Base-by-base conservation (phyloP, 2,888 invertebrate genomes). In the Odiellus spinosus region DNA sequence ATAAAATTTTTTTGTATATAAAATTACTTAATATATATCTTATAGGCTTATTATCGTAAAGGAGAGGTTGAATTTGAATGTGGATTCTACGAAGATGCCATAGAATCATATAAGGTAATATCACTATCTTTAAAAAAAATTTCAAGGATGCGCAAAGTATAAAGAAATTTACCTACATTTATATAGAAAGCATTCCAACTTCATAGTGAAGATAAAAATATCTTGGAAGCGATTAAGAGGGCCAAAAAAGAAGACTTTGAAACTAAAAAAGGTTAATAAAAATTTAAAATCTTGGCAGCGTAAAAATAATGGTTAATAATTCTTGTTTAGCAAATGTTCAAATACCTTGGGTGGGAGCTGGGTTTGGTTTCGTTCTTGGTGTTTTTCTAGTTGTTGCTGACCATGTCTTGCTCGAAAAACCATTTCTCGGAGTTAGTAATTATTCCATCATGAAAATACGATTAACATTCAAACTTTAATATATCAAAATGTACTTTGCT, bases 281-380 rank as follows among this genome's bases (percentile, higher is more conserved):
- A 35, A 4, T 35, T 35, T 35, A n/a, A n/a, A n/a, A n/a, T n/a
- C n/a, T n/a, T n/a, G n/a, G n/a, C n/a, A n/a, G n/a, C n/a, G n/a
- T n/a, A n/a, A n/a, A n/a, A n/a, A n/a, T n/a, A n/a, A n/a, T n/a
- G n/a, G n/a, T n/a, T n/a, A n/a, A n/a, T n/a, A 26, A 26, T 26
- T 6, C 4, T 38, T 40, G n/a, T 17, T 12, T 47, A 78, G 79
- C 72, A 53, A 76, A 77, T 62, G 75, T 76, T 59, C 79, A 78
- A 61, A 71, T 77, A 50, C 78, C 81, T 40, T 82, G 80, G 81
- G 68, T 82, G 36, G 78, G 80, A 53, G 76, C 80, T 50, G 80
- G 79, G 43, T 66, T 81, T 55, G 82, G 82, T 8, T 72, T 82
- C 46, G 73, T 79, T 50, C 59, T 78, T 50, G 81, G 81, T 21